These are phyloP conservation scores for Unio pictorum DNA, from an alignment of 2,888 invertebrate species.

Conservation along the genomic window DNA sequence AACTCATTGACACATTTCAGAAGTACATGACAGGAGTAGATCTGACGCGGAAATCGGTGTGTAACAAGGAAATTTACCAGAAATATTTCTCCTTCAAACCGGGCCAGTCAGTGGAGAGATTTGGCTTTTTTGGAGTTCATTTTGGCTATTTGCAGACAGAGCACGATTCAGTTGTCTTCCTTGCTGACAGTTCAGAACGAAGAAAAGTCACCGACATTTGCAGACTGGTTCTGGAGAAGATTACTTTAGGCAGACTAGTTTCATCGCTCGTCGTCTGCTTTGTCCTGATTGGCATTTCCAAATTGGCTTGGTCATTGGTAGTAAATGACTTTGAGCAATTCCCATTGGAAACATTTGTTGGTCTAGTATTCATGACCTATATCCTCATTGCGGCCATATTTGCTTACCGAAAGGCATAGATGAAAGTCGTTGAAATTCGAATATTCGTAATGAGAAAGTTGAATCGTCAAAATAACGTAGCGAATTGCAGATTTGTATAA, in stretches of 20 bases:
- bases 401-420: conserved; percentile 30
- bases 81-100: conserved; percentile 32
- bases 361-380: conserved; percentile 23
- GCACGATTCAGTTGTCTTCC: too few relatives aligned
- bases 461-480: too few relatives aligned
- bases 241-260: conserved; percentile 1
- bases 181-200: too few relatives aligned
- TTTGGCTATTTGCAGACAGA: too few relatives aligned
- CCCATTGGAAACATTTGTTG: conserved; percentile 16
- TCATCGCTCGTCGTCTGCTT: conserved; percentile 7
- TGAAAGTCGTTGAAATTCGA: too few relatives aligned
- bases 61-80: conserved; percentile 26
- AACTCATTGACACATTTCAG: conserved; percentile 45
- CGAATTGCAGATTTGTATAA: too few relatives aligned
- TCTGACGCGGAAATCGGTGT: conserved; percentile 22
- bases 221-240: too few relatives aligned
- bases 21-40: conserved; percentile 33
- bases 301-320: conserved; percentile 5
- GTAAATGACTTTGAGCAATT: conserved; percentile 3
- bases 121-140: conserved; percentile 21
- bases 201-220: too few relatives aligned
- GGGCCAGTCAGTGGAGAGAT: conserved; percentile 20
- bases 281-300: conserved; percentile 17
- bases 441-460: too few relatives aligned
- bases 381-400: conserved; percentile 34